These are phyloP conservation scores for Piaya cayana DNA, from an alignment of 2,113 vertebrate species.

Conservation along the genomic window DNA sequence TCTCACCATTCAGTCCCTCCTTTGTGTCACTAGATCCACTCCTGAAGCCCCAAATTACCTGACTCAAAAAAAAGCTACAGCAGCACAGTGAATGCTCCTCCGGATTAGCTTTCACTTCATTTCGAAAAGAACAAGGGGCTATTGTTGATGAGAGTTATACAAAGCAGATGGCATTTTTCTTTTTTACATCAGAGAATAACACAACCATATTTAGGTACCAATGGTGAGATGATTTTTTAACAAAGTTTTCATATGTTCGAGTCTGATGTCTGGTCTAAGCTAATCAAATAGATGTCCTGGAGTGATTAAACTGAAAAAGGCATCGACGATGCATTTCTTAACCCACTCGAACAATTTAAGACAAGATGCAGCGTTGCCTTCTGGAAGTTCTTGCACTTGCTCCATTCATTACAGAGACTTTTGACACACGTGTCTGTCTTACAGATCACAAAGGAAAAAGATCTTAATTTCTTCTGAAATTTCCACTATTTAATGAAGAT, in stretches of 20 bases:
- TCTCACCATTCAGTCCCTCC: neutral
- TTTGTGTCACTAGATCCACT: neutral
- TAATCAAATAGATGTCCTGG: neutral
- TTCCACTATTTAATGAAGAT: neutral
- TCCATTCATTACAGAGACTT: neutral
- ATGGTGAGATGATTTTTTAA: neutral
- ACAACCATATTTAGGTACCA: neutral
- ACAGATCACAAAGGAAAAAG: neutral
- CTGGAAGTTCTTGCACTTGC: neutral
- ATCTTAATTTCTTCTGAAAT: neutral
- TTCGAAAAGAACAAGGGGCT: conserved; percentile 2
- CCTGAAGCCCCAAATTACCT: neutral
- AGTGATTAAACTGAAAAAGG: neutral
- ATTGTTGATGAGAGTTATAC: neutral
- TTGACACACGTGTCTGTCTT: neutral
- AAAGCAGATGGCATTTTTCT: conserved; percentile 17
- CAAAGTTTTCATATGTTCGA: neutral
- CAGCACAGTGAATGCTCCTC: neutral
- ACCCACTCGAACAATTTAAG: neutral
- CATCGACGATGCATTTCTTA: neutral
- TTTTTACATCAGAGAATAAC: neutral
- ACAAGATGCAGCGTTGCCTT: neutral
- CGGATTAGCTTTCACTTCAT: neutral
- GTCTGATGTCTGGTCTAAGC: neutral
- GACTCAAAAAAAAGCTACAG: rapidly evolving